Base-by-base conservation (phyloP, 2,888 invertebrate species). In the Melanargia galathea region DNA sequence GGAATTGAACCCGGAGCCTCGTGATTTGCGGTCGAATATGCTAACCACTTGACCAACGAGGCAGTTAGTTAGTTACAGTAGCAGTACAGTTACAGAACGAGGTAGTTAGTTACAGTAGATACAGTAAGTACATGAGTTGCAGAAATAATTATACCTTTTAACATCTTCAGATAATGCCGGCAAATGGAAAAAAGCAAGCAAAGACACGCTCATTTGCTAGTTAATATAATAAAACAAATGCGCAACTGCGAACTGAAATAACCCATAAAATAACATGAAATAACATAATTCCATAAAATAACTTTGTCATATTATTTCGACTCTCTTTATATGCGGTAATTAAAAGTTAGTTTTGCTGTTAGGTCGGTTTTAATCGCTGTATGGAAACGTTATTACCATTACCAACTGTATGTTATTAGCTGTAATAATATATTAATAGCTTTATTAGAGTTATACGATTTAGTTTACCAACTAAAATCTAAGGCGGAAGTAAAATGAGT, bases 231-330 rank as follows among this genome's bases (percentile, higher is more conserved):
- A 16, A 52, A 58, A 64, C 48, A 57, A 35, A 45, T 54, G 26
- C 49, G 24, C 40, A 35, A 64, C 60, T 45, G 40, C 24, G 46
- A 54, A 26, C 49, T 60, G 1, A 60, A 64, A 60, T 55, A 55
- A 60, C 59, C 52, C 48, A 49, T 43, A n/a, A n/a, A n/a, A n/a
- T n/a, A n/a, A n/a, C n/a, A n/a, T 60, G 1, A 60, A 64, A 60
- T 55, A 55, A 60, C 59, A 46, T 40, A 49, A 43, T 51, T 30
- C 43, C 57, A 24, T 62, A 62, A 57, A 57, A 57, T 62, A 51
- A 57, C 38, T 57, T 60, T 49, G 55, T 35, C 48, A 51, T 49
- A 59, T 59, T 40, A 60, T 24, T 60, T 60, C 24, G 48, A 59
- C 38, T 49, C 60, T 60, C 43, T 49, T 56, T 55, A 49, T 43